Percentiles rank a stretch among this genome's conserved stretches.
Conservation (phyloP, 1,140 invertebrate species). For the Lepidostoma basale region DNA sequence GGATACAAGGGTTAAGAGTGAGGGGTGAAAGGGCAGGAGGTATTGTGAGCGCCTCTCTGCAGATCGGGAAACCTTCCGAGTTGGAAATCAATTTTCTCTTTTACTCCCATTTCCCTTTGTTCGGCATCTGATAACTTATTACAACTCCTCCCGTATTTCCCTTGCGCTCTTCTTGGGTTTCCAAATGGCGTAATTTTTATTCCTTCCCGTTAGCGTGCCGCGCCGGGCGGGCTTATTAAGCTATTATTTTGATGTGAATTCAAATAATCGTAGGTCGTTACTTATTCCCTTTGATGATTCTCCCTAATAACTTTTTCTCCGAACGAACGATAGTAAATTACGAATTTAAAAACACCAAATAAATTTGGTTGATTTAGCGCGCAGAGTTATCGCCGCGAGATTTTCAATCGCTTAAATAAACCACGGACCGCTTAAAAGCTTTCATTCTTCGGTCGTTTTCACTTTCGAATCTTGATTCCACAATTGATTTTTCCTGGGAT, state of each 20-base stretch:
- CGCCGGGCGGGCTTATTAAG: neutral
- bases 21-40: too few species aligned
- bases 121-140: constrained; percentile 39
- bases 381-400: constrained; percentile 2
- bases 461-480: constrained; percentile 2
- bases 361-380: neutral
- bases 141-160: constrained; percentile 43
- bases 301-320: neutral
- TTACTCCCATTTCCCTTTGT: constrained; percentile 34
- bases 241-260: constrained; percentile 21
- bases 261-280: constrained; percentile 8
- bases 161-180: constrained; percentile 14
- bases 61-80: constrained; percentile 9
- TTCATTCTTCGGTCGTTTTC: neutral
- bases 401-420: constrained; percentile 3
- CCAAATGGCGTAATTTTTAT: neutral
- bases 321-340: constrained; percentile 1
- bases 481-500: constrained; percentile 15
- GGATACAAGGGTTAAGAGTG: too few species aligned
- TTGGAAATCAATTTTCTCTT: constrained; percentile 18
- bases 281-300: constrained; percentile 15
- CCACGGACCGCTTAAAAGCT: neutral
- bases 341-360: neutral
- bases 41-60: too few species aligned
- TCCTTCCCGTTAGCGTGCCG: neutral